phyloP scores from a whole-genome alignment of 2,888 invertebrate genomes.

The Pollenia amentaria region DNA sequence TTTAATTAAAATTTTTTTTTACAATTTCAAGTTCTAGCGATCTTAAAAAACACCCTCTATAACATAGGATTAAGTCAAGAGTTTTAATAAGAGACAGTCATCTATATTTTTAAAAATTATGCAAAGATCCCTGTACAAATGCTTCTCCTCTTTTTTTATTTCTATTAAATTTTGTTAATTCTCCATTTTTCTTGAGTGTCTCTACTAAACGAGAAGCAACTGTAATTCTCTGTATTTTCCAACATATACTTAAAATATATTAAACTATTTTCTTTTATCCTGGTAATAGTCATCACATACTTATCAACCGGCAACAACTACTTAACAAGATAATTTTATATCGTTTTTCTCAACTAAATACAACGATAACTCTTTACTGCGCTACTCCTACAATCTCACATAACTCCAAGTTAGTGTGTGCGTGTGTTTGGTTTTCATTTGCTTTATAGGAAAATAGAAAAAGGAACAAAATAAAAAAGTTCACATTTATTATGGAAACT shows the following conservation, averaged over 20 bases:
- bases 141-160: too few relatives aligned
- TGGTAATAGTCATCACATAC: background rate
- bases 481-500: conserved; percentile 59
- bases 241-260: conserved; percentile 24
- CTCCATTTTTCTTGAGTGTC: background rate
- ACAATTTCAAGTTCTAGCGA: too few relatives aligned
- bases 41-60: too few relatives aligned
- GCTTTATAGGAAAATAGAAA: background rate
- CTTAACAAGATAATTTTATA: conserved; percentile 50
- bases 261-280: background rate
- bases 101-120: too few relatives aligned
- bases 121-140: too few relatives aligned
- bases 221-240: conserved; percentile 8
- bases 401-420: background rate
- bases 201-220: conserved; percentile 25
- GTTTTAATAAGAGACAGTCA: too few relatives aligned
- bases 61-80: too few relatives aligned
- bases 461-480: background rate
- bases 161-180: background rate
- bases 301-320: background rate
- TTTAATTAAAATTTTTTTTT: too few relatives aligned
- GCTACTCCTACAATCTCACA: background rate
- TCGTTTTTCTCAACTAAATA: conserved; percentile 23
- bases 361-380: conserved; percentile 13
- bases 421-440: conserved; percentile 6